These are phyloP conservation scores for Melopsittacus undulatus DNA, from an alignment of 2,797 vertebrate genomes.

Conservation along the genomic window DNA sequence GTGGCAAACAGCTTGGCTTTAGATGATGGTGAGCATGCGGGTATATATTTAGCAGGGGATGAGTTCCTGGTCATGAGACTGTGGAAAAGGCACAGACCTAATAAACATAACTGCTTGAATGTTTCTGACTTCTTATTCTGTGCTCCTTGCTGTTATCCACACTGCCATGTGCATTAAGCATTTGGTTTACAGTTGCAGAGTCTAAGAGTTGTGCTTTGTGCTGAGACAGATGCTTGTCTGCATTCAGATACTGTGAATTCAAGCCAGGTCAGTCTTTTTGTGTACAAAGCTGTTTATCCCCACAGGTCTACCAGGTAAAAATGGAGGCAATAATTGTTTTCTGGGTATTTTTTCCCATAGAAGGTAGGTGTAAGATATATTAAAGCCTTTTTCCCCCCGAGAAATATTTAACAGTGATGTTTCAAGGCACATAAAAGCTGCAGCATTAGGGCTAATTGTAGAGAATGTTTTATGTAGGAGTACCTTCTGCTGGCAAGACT, in stretches of 20 bases:
- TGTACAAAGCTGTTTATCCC: background rate
- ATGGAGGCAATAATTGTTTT: background rate
- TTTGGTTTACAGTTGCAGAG: background rate
- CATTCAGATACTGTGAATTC: background rate
- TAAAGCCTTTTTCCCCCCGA: background rate
- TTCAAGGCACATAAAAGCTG: background rate
- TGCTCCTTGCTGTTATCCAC: background rate
- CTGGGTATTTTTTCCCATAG: fast-evolving
- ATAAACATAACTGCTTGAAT: background rate
- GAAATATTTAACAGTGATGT: background rate
- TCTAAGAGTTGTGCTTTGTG: background rate
- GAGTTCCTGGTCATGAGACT: background rate
- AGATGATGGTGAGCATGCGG: background rate
- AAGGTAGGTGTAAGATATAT: background rate
- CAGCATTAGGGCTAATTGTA: background rate
- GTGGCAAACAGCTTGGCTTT: background rate
- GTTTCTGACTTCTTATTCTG: background rate
- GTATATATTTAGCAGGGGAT: background rate
- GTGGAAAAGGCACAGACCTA: background rate
- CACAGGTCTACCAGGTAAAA: background rate
- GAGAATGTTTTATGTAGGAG: background rate
- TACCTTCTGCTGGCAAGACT: constrained; percentile 24
- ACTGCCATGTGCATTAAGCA: background rate
- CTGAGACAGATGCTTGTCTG: background rate
- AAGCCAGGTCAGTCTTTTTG: background rate